Percentiles rank a stretch among this genome's conserved stretches.
phyloP scores from a whole-genome alignment of 1,140 invertebrate genomes.

The Reticulitermes speratus region DNA sequence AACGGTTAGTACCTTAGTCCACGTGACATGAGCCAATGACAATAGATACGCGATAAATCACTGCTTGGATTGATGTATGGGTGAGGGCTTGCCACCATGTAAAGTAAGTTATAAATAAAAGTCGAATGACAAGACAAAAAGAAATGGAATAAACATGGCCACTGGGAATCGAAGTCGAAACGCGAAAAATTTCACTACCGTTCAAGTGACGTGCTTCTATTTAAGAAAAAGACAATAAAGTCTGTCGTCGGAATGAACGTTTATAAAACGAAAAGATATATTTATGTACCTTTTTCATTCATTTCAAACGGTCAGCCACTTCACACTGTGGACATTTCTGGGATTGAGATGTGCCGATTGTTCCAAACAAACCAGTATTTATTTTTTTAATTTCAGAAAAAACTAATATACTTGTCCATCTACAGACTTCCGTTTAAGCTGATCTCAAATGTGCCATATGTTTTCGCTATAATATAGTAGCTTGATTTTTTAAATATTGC shows the following conservation, averaged over 20 bases:
- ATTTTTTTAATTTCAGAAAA: background rate
- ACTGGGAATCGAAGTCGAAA: constrained; percentile 5
- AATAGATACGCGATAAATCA: constrained; percentile 2
- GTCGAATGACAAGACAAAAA: constrained; percentile 1
- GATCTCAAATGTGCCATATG: too few species aligned
- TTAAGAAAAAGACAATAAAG: background rate
- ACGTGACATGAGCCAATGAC: background rate
- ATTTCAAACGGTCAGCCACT: background rate
- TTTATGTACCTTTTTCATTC: background rate
- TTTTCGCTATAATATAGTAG: too few species aligned
- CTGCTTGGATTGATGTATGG: background rate
- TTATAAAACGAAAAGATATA: background rate
- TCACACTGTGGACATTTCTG: background rate
- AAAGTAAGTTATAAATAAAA: constrained; percentile 2
- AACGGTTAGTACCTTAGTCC: background rate
- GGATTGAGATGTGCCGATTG: background rate
- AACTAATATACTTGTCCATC: background rate
- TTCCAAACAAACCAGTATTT: background rate
- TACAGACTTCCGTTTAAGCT: too few species aligned
- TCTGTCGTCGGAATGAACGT: background rate
- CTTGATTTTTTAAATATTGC: too few species aligned
- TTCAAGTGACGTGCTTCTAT: background rate
- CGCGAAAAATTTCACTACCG: background rate
- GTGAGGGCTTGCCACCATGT: background rate
- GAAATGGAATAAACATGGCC: background rate